phyloP scores from a whole-genome alignment of 2,888 invertebrate species.

The Nymphalis c-album region DNA sequence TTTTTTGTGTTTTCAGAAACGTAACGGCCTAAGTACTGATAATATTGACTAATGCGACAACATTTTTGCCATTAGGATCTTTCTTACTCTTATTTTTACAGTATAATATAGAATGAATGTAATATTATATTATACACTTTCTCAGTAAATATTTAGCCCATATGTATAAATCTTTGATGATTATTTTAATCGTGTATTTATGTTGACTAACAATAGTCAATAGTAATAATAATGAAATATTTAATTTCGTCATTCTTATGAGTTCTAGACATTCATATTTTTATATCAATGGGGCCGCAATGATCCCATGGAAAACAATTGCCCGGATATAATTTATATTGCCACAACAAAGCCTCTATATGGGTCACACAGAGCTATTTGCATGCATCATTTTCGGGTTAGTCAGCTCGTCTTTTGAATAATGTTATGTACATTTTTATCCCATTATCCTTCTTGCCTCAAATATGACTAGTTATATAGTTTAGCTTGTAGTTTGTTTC shows the following conservation, averaged over 20 bases:
- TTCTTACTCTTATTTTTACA: no score
- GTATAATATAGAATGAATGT: no score
- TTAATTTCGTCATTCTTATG: background rate
- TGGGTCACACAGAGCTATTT: constrained; percentile 57
- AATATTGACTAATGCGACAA: no score
- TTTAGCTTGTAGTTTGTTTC: background rate
- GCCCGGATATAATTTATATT: constrained; percentile 64
- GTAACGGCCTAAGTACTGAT: no score
- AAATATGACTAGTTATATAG: constrained; percentile 1
- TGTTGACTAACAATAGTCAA: background rate
- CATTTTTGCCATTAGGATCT: no score
- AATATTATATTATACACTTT: no score
- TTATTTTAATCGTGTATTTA: no score
- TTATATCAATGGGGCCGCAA: constrained; percentile 48
- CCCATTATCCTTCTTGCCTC: constrained; percentile 23
- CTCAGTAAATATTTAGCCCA: no score
- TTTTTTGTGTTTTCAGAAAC: no score
- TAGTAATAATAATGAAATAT: background rate
- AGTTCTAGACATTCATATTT: constrained; percentile 10
- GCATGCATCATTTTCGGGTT: constrained; percentile 65
- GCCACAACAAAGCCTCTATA: constrained; percentile 54
- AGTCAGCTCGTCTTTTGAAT: constrained; percentile 47
- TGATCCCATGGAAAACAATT: constrained; percentile 70
- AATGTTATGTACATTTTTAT: constrained; percentile 24
- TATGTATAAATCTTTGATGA: no score